A percentile compares a stretch with the other conserved stretches of the same genome.
These are phyloP conservation scores for Alethe diademata DNA, from an alignment of 2,113 vertebrate species.

Conservation along the genomic window DNA sequence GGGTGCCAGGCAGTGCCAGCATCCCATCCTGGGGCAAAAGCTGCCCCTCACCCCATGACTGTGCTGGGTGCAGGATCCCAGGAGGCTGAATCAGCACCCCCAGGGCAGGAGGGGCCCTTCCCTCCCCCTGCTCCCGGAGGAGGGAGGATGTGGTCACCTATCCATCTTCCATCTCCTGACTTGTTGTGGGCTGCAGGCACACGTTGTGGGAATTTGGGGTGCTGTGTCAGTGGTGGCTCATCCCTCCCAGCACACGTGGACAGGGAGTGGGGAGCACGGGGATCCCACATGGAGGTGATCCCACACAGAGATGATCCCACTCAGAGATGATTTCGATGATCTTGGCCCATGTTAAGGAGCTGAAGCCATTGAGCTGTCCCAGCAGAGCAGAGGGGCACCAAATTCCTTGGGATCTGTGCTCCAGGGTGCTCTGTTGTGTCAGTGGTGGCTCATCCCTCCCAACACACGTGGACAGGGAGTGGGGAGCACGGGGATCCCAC, in stretches of 20 bases:
- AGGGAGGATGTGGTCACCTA: not conserved
- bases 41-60: not conserved
- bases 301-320: rapidly evolving
- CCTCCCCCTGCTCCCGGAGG: not conserved
- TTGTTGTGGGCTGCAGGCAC: not conserved
- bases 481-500: not conserved
- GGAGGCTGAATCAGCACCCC: not conserved
- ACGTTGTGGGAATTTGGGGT: rapidly evolving
- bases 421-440: not conserved
- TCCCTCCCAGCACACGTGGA: not conserved
- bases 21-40: not conserved
- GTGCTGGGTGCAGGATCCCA: rapidly evolving
- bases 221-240: not conserved
- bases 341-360: rapidly evolving
- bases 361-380: rapidly evolving
- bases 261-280: not conserved
- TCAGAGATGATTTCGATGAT: not conserved
- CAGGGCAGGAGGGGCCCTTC: not conserved
- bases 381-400: not conserved
- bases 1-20: not conserved
- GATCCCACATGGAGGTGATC: rapidly evolving
- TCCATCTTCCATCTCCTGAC: not conserved
- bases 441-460: not conserved
- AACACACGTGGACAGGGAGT: not conserved
- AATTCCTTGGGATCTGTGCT: not conserved